Evolutionary conservation across 53 echinoderm and acorn worm species (phyloP).

Genomic region (Paracentrotus lividus): DNA sequence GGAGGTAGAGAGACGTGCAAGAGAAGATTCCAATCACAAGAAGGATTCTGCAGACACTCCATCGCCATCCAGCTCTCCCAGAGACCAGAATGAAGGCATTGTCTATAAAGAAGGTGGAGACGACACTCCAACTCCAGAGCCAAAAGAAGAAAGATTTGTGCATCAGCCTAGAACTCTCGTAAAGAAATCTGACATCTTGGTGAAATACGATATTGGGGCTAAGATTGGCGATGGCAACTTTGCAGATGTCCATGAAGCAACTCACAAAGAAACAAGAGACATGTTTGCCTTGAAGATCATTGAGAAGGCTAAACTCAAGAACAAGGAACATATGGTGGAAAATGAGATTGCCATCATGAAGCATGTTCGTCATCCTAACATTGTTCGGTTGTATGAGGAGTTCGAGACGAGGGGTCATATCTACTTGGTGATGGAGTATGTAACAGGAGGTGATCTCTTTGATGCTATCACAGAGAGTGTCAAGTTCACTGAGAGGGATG

Average conservation of each 20-base stretch:
- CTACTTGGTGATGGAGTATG: slow-evolving; percentile 95
- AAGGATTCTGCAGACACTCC: not conserved
- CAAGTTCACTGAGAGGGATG: slow-evolving; percentile 97
- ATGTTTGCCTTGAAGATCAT: slow-evolving; percentile 94
- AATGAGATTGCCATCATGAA: slow-evolving; percentile 98
- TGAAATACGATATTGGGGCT: slow-evolving; percentile 84
- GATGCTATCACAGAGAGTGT: slow-evolving; percentile 99
- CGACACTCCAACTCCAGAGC: slow-evolving; percentile 24
- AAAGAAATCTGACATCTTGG: slow-evolving; percentile 80
- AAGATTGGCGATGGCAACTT: slow-evolving; percentile 99
- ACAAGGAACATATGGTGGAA: slow-evolving; percentile 98
- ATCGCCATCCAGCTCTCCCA: not conserved
- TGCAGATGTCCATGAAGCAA: slow-evolving; percentile 93
- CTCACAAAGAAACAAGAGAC: slow-evolving; percentile 78
- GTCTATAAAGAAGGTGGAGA: slow-evolving; percentile 19
- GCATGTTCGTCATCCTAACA: slow-evolving; percentile 92
- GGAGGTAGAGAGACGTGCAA: slow-evolving; percentile 44
- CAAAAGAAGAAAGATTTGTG: slow-evolving; percentile 69
- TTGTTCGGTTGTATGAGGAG: slow-evolving; percentile 93
- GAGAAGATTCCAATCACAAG: slow-evolving; percentile 16
- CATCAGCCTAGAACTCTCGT: slow-evolving; percentile 84
- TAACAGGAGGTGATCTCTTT: slow-evolving; percentile 94
- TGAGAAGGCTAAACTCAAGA: slow-evolving; percentile 90
- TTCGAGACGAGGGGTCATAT: slow-evolving; percentile 90
- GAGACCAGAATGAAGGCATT: not conserved